Evolutionary conservation across 2,113 vertebrate species (phyloP).

Genomic region (Alethe diademata): DNA sequence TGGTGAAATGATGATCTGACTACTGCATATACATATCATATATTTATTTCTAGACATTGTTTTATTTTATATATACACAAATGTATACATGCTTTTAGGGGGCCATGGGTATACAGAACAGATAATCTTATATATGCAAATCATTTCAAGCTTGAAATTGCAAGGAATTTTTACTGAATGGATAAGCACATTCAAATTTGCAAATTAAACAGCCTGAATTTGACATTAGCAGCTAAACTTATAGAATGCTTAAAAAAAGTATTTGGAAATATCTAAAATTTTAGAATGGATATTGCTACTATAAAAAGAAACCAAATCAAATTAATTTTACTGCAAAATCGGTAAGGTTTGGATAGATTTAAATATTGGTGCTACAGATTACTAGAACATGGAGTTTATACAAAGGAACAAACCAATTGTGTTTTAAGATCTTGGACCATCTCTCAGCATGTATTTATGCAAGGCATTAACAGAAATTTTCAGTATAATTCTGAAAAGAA

Average conservation of each 20-base stretch:
- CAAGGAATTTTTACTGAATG: background rate
- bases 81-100: background rate
- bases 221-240: background rate
- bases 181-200: background rate
- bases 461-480: background rate
- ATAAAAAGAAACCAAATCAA: background rate
- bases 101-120: fast-evolving
- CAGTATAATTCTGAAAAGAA: background rate
- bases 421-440: background rate
- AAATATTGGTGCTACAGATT: background rate
- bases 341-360: background rate
- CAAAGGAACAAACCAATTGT: background rate
- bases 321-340: background rate
- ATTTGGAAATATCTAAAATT: background rate
- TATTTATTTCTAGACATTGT: background rate
- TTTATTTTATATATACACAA: background rate
- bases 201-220: background rate
- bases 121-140: background rate
- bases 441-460: background rate
- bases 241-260: background rate
- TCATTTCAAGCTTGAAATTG: background rate
- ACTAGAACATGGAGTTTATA: background rate
- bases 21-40: background rate
- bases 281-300: background rate
- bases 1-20: background rate